Evolutionary conservation across 1,140 invertebrate genomes (phyloP), one percentile per base, ranked within the genome.

Genomic region (Streblospio benedicti): DNA sequence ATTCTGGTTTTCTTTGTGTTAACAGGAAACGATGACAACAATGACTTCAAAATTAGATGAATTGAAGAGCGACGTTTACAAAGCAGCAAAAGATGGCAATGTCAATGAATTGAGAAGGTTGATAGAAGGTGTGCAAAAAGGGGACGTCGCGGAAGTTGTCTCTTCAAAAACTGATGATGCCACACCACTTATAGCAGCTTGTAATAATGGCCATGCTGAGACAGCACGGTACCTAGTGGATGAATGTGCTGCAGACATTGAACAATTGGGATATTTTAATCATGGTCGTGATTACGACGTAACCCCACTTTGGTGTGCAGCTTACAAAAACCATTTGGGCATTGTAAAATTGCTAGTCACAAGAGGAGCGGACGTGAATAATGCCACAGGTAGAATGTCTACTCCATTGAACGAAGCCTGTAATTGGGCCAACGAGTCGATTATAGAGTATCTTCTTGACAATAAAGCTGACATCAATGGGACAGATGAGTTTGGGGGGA

Each of bases 261-360:
- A 96, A 78, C 89, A 92, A 76, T 85, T 88, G 12, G 79, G 91
- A 44, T 88, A 80, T 86, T 93, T 97, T 62, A 89, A 88, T 65
- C 97, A 96, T 73, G 93, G 95, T 75, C 91, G 91, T 18, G 92
- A 97, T 70, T 92, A 96, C 77, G 91, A 88, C 62, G 93, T 92
- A 0, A 90, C 92, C 1, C 91, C 93, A 4, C 72, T 96, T 25
- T 96, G 93, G 93, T 91, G 90, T 76, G 91, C 92, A 5, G 89
- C 91, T 53, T 85, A 82, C 66, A 85, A 84, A 64, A 90, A 90
- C 4, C 87, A 81, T 66, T 59, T 79, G 4, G 64, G 71, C 14
- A 84, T 96, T 47, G 92, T 96, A 0, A 85, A 86, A 70, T 80
- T 92, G 67, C 80, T 97, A 57, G 85, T 95, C 18, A 83, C 84